Base-by-base conservation (phyloP, 2,888 invertebrate genomes). In the Volucella inflata region DNA sequence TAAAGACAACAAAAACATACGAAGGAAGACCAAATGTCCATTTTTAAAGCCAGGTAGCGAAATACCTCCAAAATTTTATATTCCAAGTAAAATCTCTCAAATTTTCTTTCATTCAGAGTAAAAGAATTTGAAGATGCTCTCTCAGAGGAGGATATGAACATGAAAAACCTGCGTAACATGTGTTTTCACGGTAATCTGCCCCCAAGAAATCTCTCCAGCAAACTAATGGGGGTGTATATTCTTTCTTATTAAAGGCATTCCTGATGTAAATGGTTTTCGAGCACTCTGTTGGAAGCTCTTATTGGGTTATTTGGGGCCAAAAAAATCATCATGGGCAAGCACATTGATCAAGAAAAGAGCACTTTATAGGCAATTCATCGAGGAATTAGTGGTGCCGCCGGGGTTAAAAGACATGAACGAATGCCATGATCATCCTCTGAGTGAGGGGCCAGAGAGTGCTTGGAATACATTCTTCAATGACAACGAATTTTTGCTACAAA, bases 381-480 rank as follows among this genome's bases (percentile, higher is more conserved):
- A 97, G 90, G 98, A 98, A 92, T 95, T 98, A 90, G 96, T 98
- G 78, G 95, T 97, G 2, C 95, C 96, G 79, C 98, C 98, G 0
- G 97, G 97, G 48, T 94, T 93, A 76, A 91, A 93, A 16, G 93
- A 93, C 88, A 93, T 93, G 14, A 93, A 93, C n/a, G 88, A 89
- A 62, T 88, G 89, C 11, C 89, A 89, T 48, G 97, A 98, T 91
- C 97, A 99, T 94, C 99, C 99, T 0, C 93, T 99, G 67, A 98
- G 97, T 91, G 95, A 97, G 88, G 97, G 97, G 89, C 98, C 99
- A 0, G 97, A 97, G 88, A 98, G 98, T 91, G 96, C 97, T 60
- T 99, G 99, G 99, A 96, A 91, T 89, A 96, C 96, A 2, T 99
- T 96, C 92, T 99, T 99, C 92, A 97, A 96, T 91, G 99, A 99